Base-by-base conservation (phyloP, 2,888 invertebrate genomes). In the Macrostomum cliftonense region DNA sequence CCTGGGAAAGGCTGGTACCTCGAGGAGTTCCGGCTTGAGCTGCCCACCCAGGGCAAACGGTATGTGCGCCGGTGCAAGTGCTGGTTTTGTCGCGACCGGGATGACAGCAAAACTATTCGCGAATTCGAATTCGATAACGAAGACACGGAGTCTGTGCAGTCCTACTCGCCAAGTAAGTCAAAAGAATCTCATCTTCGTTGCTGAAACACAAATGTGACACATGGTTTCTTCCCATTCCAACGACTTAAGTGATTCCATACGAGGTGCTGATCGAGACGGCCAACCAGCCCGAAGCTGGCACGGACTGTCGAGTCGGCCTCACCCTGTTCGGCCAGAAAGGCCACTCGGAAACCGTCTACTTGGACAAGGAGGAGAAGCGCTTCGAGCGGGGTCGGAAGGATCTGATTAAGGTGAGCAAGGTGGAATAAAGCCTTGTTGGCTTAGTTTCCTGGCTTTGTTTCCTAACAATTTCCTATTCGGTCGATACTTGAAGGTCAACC, bases 1-100 rank as follows among this genome's bases (percentile, higher is more conserved):
- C 61, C 63, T 12, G 64, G 63, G 4, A 58, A 57, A 38, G 66
- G 68, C 11, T 70, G 70, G 70, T 68, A 63, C 51, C 53, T 70
- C 12, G 64, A 67, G 52, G 61, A 65, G 39, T 55, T 70, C 14
- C 63, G 64, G 46, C 57, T 70, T 2, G 64, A 67, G 52, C 56
- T 67, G 54, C 69, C 70, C 9, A 65, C 63, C 9, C 67, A 64
- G 54, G 69, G 68, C 7, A 63, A 61, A 53, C 62, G 64, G 49
- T 70, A 66, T 55, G 59, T 59, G 46, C 68, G 70, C 55, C 54
- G 52, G 4, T 67, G 69, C 54, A 61, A 62, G 45, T 57, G 61
- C 52, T 70, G 70, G 70, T 53, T 70, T 47, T 65, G 68, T 7
- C 53, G 60, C 21, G 63, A 65, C 54, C 65, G 64, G 50, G 60